Conservation (phyloP, 2,113 vertebrate species). For the Hippotragus niger region DNA sequence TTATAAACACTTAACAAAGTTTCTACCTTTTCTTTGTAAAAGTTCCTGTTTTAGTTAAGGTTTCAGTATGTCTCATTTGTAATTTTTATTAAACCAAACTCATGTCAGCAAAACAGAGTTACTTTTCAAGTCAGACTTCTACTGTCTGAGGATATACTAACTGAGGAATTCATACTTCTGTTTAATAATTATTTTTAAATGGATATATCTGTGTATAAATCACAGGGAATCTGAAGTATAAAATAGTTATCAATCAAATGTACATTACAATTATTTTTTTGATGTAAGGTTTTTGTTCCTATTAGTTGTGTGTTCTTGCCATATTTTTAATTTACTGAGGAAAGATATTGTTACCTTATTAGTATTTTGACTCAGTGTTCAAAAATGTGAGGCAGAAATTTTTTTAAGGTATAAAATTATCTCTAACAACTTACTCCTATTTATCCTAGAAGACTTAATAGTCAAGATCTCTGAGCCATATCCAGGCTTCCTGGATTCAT, state of each 20-base stretch:
- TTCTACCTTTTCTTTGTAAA: background rate
- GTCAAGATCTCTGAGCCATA: background rate
- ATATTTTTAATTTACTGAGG: background rate
- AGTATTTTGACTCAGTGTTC: background rate
- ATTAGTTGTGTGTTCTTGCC: background rate
- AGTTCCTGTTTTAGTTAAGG: background rate
- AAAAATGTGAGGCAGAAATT: background rate
- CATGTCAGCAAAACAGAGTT: background rate
- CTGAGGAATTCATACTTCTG: background rate
- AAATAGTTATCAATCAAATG: background rate
- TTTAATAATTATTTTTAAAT: background rate
- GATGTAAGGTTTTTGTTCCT: background rate
- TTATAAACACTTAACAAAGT: background rate
- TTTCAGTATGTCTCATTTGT: background rate
- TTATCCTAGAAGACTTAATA: background rate
- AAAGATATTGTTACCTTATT: background rate
- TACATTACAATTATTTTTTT: background rate
- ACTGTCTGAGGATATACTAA: background rate
- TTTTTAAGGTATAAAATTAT: background rate
- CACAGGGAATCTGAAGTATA: background rate
- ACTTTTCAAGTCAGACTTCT: background rate
- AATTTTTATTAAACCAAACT: background rate
- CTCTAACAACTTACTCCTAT: background rate
- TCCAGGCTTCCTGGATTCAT: background rate
- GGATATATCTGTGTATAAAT: background rate